These are phyloP conservation scores for Cirrhinus molitorella DNA, from an alignment of 2,797 vertebrate species.

Conservation along the genomic window DNA sequence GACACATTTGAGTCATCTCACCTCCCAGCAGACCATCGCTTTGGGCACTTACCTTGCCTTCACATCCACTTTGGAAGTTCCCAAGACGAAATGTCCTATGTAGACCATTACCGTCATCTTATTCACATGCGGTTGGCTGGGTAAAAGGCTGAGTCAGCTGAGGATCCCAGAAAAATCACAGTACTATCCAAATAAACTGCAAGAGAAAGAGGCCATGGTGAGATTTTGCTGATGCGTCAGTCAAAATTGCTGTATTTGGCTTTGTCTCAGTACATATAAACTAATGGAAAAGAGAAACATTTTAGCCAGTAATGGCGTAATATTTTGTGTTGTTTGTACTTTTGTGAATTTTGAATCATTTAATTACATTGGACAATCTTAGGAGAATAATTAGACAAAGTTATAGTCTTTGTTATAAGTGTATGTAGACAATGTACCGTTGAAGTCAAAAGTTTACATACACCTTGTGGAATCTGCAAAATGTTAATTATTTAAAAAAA, in stretches of 20 bases:
- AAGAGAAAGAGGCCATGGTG: not conserved
- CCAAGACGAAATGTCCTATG: not conserved
- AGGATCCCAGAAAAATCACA: not conserved
- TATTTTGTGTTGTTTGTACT: not conserved
- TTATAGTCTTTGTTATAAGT: not conserved
- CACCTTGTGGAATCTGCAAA: no score
- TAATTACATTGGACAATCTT: no score
- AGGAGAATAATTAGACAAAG: not conserved
- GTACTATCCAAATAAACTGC: not conserved
- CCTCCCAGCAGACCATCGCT: not conserved
- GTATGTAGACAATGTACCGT: not conserved
- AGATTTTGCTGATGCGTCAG: not conserved
- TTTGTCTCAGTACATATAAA: not conserved
- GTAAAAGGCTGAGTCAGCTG: not conserved
- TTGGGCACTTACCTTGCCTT: not conserved
- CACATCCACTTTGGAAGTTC: not conserved
- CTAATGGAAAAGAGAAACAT: not conserved
- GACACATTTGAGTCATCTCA: slow-evolving; percentile 10
- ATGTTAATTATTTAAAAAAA: no score
- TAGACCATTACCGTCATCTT: slow-evolving; percentile 2
- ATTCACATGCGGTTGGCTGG: not conserved
- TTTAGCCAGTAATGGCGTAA: not conserved
- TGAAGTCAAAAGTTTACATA: no score
- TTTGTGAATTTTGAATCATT: no score
- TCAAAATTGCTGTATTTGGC: not conserved